A percentile compares a stretch with the other conserved stretches of the same genome.
These are phyloP conservation scores for Chaetops frenatus DNA, from an alignment of 2,113 vertebrate species.

Conservation along the genomic window DNA sequence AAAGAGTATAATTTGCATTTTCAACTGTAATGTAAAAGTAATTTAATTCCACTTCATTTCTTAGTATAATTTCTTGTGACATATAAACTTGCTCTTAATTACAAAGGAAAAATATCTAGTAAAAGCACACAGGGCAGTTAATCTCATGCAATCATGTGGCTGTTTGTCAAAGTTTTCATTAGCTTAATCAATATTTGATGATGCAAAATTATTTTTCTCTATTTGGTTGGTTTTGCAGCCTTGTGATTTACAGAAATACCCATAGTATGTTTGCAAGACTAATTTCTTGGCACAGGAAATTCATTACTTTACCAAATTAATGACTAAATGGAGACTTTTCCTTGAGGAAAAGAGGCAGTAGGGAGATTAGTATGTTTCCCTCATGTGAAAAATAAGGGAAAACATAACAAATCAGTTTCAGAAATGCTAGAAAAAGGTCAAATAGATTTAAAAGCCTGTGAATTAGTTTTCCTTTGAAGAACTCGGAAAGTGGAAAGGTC, in stretches of 20 bases:
- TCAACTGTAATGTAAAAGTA: background rate
- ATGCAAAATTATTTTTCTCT: background rate
- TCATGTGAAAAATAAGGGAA: background rate
- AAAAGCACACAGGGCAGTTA: background rate
- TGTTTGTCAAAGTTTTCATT: conserved; percentile 23
- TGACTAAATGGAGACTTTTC: background rate
- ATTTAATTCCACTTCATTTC: conserved; percentile 15
- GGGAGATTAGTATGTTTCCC: background rate
- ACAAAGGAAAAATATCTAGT: background rate
- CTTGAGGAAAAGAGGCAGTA: background rate
- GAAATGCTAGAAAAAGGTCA: background rate
- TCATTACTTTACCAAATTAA: background rate
- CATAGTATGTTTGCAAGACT: background rate
- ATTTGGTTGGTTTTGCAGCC: background rate
- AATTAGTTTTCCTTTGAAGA: background rate
- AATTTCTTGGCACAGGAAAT: conserved; percentile 2
- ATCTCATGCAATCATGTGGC: background rate
- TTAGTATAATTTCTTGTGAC: background rate
- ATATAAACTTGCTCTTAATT: background rate
- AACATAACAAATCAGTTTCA: background rate
- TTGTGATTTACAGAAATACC: background rate
- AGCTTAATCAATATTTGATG: conserved; percentile 43
- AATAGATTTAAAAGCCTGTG: background rate
- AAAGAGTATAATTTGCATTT: background rate
- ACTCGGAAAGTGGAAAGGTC: background rate